Evolutionary conservation across 2,888 invertebrate species (phyloP).

Genomic region (Baccha elongata): DNA sequence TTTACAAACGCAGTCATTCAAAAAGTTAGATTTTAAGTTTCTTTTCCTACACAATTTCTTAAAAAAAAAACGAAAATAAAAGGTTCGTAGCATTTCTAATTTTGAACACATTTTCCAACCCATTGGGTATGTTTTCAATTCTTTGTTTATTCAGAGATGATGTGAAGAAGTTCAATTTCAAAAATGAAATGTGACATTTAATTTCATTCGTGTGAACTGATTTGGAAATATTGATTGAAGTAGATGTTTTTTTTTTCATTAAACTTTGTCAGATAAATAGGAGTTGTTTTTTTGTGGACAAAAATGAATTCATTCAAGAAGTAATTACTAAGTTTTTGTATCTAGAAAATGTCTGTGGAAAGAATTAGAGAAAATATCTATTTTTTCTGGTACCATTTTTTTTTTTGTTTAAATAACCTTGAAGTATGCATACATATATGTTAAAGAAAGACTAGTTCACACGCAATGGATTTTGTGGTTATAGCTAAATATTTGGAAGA

Average conservation of each 20-base stretch:
- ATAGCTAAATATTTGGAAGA: too few species aligned
- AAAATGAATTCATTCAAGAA: not conserved
- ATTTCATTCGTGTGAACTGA: slow-evolving; percentile 10
- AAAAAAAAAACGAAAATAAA: not conserved
- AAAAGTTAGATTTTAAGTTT: not conserved
- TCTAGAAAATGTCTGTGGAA: too few species aligned
- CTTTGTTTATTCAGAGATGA: not conserved
- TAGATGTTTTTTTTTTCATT: not conserved
- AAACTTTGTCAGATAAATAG: slow-evolving; percentile 2
- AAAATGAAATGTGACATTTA: slow-evolving; percentile 25
- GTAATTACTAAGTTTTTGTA: too few species aligned
- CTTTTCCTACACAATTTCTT: slow-evolving; percentile 11
- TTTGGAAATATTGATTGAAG: slow-evolving; percentile 4
- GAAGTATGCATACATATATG: too few species aligned
- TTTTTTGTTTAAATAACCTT: too few species aligned
- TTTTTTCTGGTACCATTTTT: too few species aligned
- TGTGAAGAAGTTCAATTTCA: slow-evolving; percentile 9
- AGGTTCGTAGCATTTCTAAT: not conserved
- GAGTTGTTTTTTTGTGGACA: not conserved
- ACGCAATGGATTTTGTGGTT: too few species aligned
- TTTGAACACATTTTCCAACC: slow-evolving; percentile 18
- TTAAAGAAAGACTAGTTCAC: too few species aligned
- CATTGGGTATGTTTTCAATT: slow-evolving; percentile 16
- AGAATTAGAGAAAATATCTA: too few species aligned
- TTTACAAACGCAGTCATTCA: not conserved